These are phyloP conservation scores for Argyrosomus regius DNA, from an alignment of 2,797 vertebrate genomes.

Conservation along the genomic window DNA sequence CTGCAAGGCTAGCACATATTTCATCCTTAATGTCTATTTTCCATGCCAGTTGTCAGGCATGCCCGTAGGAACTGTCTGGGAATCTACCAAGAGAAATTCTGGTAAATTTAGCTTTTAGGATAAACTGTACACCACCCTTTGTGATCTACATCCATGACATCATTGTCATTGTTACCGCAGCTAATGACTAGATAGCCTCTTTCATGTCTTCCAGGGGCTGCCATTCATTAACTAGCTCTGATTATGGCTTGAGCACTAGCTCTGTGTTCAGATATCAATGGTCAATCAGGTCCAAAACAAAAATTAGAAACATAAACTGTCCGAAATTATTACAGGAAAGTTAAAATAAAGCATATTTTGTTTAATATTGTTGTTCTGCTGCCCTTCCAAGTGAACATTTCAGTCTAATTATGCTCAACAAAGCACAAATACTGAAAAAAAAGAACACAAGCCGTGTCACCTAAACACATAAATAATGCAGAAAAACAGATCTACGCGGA, in stretches of 20 bases:
- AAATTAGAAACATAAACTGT: background rate
- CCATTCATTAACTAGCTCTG: background rate
- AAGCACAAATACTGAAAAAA: conserved; percentile 9
- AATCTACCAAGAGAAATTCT: conserved; percentile 43
- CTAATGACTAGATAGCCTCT: background rate
- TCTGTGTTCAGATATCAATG: background rate
- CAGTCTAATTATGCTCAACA: conserved; percentile 29
- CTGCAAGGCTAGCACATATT: conserved; percentile 48
- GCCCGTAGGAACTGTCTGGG: conserved; percentile 31
- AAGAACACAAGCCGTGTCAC: conserved; percentile 2
- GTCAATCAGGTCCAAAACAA: background rate
- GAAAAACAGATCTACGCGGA: conserved; percentile 13
- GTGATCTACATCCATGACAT: conserved; percentile 9
- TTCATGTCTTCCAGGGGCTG: background rate
- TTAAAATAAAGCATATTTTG: background rate
- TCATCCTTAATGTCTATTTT: conserved; percentile 48
- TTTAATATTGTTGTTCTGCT: conserved; percentile 7
- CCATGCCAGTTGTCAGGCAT: conserved; percentile 30
- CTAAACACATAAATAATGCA: conserved; percentile 53
- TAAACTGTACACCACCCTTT: background rate
- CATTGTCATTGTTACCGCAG: background rate
- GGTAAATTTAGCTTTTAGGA: conserved; percentile 21
- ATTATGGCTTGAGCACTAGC: background rate
- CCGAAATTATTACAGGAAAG: background rate
- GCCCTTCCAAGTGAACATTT: conserved; percentile 15